A percentile compares a stretch with the other conserved stretches of the same genome.
Evolutionary conservation across 2,113 vertebrate species (phyloP).

Genomic region (Oncorhynchus gorbuscha): DNA sequence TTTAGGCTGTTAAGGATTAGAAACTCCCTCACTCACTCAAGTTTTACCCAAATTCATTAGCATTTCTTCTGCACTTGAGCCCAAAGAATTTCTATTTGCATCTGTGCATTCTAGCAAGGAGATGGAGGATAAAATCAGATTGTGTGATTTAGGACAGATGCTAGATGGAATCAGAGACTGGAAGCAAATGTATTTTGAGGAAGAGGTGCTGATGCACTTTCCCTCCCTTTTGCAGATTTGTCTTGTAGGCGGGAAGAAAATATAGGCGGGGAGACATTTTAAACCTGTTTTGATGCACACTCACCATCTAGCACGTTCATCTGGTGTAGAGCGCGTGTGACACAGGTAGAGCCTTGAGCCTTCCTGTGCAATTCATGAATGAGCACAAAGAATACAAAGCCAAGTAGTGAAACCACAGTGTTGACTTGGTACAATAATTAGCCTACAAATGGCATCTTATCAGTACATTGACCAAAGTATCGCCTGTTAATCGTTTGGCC

Average conservation of each 20-base stretch:
- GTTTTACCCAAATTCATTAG: slow-evolving; percentile 23
- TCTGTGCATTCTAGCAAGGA: neutral
- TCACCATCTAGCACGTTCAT: neutral
- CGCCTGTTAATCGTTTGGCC: too few relatives aligned
- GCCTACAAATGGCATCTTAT: too few relatives aligned
- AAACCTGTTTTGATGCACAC: slow-evolving; percentile 5
- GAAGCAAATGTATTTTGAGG: slow-evolving; percentile 29
- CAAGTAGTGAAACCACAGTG: too few relatives aligned
- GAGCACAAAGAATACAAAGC: neutral
- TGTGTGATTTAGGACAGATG: neutral
- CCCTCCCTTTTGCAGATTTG: slow-evolving; percentile 20
- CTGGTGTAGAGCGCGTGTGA: neutral
- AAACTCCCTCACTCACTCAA: slow-evolving; percentile 6
- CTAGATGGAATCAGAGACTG: slow-evolving; percentile 21
- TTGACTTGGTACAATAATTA: too few relatives aligned
- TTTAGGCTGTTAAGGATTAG: slow-evolving; percentile 7
- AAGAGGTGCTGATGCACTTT: slow-evolving; percentile 9
- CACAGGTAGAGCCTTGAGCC: too few relatives aligned
- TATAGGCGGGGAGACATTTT: neutral
- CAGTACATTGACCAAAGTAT: too few relatives aligned
- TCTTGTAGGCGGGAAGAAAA: slow-evolving; percentile 10
- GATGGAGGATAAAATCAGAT: neutral
- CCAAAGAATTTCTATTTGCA: neutral
- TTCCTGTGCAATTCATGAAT: neutral
- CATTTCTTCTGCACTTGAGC: slow-evolving; percentile 20